Conservation (phyloP, 2,113 vertebrate species). For the Hiodon tergisus region DNA sequence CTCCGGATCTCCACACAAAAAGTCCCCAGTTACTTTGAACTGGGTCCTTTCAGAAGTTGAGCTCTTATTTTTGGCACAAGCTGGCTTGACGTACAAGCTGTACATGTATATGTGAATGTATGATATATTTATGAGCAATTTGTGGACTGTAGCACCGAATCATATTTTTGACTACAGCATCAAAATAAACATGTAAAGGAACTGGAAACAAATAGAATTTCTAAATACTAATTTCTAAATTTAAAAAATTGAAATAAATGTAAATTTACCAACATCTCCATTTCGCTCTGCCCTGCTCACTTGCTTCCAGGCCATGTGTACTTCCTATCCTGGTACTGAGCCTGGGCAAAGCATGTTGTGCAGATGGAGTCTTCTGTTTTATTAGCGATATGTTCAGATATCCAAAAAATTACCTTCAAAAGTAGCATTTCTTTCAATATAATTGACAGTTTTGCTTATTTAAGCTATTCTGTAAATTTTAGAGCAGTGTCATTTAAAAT, state of each 20-base stretch:
- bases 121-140: no score
- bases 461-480: no score
- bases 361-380: not conserved
- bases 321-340: not conserved
- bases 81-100: no score
- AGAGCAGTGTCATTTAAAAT: no score
- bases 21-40: not conserved
- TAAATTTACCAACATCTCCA: not conserved
- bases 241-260: not conserved
- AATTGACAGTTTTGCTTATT: no score
- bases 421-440: no score
- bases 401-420: not conserved
- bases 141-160: no score
- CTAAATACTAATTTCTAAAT: not conserved
- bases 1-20: slow-evolving; percentile 20
- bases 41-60: no score
- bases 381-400: not conserved
- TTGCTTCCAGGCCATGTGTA: not conserved
- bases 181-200: not conserved
- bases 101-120: no score
- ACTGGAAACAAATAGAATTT: not conserved
- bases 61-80: no score
- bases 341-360: not conserved
- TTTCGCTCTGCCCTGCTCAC: not conserved
- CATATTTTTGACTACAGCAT: no score